Base-by-base conservation (phyloP, 2,888 invertebrate species). In the Hololepta plana region DNA sequence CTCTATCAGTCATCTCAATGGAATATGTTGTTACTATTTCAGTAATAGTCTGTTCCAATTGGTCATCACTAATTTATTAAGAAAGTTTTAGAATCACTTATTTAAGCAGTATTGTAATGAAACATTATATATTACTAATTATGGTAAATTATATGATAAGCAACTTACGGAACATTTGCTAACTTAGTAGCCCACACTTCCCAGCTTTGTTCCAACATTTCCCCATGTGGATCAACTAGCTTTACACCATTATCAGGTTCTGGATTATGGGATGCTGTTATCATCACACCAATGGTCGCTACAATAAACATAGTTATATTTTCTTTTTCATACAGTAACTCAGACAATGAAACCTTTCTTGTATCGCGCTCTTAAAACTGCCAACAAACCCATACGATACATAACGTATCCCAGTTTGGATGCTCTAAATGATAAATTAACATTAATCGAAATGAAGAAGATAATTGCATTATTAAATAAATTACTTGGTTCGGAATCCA, bases 191-290 rank as follows among this genome's bases (percentile, higher is more conserved):
- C 93, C 43, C 81, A 68, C 28, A 53, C 59, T 55, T 99, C 98
- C 96, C 96, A 98, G 32, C 71, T 70, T 31, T 70, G 60, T 37
- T 88, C 85, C 42, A 99, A 53, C 98, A 99, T 98, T 57, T 95
- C 95, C 1, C 98, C 98, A 37, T 68, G 68, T 2, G 93, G 91
- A 56, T 98, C 96, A 22, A 98, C 72, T 23, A 99, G 57, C 53
- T 99, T 99, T 3, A 93, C 82, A 2, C 96, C 96, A 55, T 96
- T 96, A 49, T 96, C 96, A 0, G 75, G 73, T 47, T 82, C 90
- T 24, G 93, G 76, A 57, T 99, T 99, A 52, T 99, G 98, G 1
- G 96, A 96, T 0, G 98, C 98, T 2, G 98, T 99, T 40, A 99
- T 88, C 96, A 99, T 96, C n/a, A 95, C 70, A 21, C 98, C 98